These are phyloP conservation scores for Varroa destructor DNA, from an alignment of 1,140 invertebrate genomes.

Conservation along the genomic window DNA sequence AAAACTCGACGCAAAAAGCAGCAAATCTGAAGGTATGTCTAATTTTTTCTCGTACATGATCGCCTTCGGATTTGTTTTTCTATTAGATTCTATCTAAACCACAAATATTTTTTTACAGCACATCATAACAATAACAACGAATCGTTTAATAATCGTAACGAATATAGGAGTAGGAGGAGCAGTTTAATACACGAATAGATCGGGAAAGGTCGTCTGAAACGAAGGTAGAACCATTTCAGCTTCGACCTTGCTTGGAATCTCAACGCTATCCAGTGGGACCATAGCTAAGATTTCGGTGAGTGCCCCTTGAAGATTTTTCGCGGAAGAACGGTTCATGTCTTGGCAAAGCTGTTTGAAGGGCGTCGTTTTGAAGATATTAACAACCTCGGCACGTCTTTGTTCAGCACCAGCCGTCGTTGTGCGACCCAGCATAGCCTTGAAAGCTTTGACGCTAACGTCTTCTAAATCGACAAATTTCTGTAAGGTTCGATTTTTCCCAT, in stretches of 20 bases:
- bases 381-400: not conserved
- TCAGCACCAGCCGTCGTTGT: not conserved
- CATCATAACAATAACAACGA: no score
- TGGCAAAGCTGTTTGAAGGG: constrained; percentile 17
- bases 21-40: no score
- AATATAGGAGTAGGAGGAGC: no score
- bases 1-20: no score
- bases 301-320: not conserved
- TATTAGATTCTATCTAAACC: no score
- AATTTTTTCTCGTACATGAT: no score
- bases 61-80: no score
- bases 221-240: not conserved
- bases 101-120: no score
- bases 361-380: constrained; percentile 2
- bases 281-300: constrained; percentile 3
- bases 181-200: constrained; percentile 7
- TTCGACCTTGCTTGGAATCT: not conserved
- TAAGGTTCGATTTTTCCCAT: no score
- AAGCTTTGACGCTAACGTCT: constrained; percentile 8
- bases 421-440: not conserved
- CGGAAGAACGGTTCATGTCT: constrained; percentile 1
- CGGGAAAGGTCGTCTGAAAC: not conserved
- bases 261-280: constrained; percentile 3
- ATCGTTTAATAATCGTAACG: no score
- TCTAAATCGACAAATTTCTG: constrained; percentile 13